Evolutionary conservation across 2,888 invertebrate species (phyloP).

Genomic region (Nezara viridula): DNA sequence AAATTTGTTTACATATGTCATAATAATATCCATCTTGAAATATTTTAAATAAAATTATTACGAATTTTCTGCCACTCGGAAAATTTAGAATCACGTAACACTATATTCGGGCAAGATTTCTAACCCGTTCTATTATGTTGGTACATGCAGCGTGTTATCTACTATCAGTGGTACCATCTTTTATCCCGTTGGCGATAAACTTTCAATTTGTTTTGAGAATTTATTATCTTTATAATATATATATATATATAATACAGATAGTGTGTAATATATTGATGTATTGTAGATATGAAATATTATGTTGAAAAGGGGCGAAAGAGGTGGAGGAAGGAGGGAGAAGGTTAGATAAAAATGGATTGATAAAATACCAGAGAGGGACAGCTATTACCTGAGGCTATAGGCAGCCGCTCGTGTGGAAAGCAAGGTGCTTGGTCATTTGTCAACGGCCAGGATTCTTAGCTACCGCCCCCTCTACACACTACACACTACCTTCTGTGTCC

Average conservation of each 20-base stretch:
- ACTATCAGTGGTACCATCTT: not conserved
- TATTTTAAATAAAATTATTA: too few relatives aligned
- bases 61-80: too few relatives aligned
- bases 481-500: not conserved
- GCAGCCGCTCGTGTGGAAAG: constrained; percentile 35
- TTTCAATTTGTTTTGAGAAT: not conserved
- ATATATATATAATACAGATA: not conserved
- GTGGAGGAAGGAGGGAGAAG: not conserved
- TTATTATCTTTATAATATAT: not conserved
- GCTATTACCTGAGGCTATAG: constrained; percentile 38
- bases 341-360: constrained; percentile 49
- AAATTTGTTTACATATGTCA: too few relatives aligned
- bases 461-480: not conserved
- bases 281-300: constrained; percentile 36
- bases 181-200: not conserved
- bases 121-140: not conserved
- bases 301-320: constrained; percentile 6
- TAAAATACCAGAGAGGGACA: constrained; percentile 37
- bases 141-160: not conserved
- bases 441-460: constrained; percentile 5
- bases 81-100: too few relatives aligned
- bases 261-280: constrained; percentile 7
- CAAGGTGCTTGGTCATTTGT: constrained; percentile 15
- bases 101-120: too few relatives aligned
- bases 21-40: too few relatives aligned